A percentile compares a stretch with the other conserved stretches of the same genome.
phyloP scores from a whole-genome alignment of 2,113 vertebrate genomes.

The Tragelaphus strepsiceros region DNA sequence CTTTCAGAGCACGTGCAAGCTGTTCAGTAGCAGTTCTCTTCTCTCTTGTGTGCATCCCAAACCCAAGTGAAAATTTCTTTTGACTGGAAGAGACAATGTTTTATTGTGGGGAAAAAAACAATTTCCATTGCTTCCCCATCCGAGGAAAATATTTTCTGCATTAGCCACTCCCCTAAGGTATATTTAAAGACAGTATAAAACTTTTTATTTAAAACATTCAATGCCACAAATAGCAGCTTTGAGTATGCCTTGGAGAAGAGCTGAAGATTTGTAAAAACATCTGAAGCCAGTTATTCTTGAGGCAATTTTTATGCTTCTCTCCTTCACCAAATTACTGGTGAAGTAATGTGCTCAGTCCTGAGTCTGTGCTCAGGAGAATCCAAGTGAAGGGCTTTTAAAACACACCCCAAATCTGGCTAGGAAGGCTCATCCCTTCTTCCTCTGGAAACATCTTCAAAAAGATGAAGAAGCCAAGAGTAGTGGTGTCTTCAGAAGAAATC shows the following conservation, averaged over 20 bases:
- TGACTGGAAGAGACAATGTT: neutral
- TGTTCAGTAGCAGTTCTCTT: constrained; percentile 32
- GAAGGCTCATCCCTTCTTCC: neutral
- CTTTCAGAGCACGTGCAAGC: constrained; percentile 40
- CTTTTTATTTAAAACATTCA: neutral
- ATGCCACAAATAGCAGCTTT: neutral
- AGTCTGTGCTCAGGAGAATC: neutral
- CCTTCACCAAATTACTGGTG: neutral
- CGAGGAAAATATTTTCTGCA: neutral
- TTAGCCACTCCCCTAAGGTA: neutral
- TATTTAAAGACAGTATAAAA: neutral
- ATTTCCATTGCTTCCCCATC: neutral
- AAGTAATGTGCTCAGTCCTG: too few species aligned
- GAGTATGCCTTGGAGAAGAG: neutral
- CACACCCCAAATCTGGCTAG: neutral
- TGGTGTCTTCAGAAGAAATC: neutral
- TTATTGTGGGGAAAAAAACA: neutral
- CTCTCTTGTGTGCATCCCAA: constrained; percentile 2
- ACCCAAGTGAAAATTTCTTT: neutral
- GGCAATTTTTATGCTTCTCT: neutral
- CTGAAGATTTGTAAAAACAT: neutral
- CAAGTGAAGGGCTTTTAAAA: neutral
- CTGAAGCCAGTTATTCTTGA: neutral
- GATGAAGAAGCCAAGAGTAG: neutral
- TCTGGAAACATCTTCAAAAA: neutral